Conservation (phyloP, 1,140 invertebrate species). For the Caenorhabditis brenneri region DNA sequence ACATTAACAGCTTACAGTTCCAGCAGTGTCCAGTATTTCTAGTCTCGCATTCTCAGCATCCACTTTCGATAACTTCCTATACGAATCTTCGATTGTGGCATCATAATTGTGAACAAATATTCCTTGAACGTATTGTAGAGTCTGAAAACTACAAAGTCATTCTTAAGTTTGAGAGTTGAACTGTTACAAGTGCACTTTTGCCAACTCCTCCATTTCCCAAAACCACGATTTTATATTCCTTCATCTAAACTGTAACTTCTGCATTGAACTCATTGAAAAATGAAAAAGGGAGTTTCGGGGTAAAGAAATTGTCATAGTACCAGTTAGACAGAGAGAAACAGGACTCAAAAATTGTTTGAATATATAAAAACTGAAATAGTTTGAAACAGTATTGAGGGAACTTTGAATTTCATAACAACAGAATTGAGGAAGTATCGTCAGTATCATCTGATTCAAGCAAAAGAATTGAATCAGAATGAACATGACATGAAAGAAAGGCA, state of each 20-base stretch:
- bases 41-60: slow-evolving; percentile 10
- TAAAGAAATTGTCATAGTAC: background rate
- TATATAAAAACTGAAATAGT: background rate
- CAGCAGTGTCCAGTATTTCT: slow-evolving; percentile 12
- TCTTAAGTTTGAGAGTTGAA: background rate
- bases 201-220: slow-evolving; percentile 29
- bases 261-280: background rate
- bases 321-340: no score
- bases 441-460: background rate
- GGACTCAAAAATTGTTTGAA: background rate
- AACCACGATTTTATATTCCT: slow-evolving; percentile 24
- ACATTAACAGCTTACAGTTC: slow-evolving; percentile 18
- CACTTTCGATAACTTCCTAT: slow-evolving; percentile 18
- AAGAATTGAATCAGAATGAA: slow-evolving; percentile 41
- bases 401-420: background rate
- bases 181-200: background rate
- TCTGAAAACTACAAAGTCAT: background rate
- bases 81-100: slow-evolving; percentile 26
- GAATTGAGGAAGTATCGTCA: background rate
- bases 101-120: slow-evolving; percentile 21
- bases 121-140: slow-evolving; percentile 26
- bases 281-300: background rate
- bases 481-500: background rate
- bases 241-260: background rate
- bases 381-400: background rate